Conservation (phyloP, 2,888 invertebrate genomes). For the Orthosia incerta region DNA sequence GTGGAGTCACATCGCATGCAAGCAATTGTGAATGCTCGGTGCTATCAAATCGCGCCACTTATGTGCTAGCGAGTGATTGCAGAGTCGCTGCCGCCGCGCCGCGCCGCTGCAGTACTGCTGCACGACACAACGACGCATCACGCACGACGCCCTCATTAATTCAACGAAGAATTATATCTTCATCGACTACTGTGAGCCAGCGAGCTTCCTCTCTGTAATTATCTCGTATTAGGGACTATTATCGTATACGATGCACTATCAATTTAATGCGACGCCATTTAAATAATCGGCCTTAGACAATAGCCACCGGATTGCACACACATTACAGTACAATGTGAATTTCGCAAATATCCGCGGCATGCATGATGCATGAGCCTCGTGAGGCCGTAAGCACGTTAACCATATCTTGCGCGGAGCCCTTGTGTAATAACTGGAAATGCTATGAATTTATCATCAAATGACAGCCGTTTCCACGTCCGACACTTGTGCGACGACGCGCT, state of each 20-base stretch:
- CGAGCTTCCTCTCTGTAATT: constrained; percentile 83
- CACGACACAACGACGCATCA: constrained; percentile 77
- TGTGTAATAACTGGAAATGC: constrained; percentile 71
- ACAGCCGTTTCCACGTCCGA: constrained; percentile 58
- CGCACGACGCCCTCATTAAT: constrained; percentile 81
- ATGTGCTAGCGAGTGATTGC: constrained; percentile 52
- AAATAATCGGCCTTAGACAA: constrained; percentile 85
- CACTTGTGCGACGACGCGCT: constrained; percentile 40
- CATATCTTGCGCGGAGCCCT: constrained; percentile 67
- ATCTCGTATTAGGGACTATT: constrained; percentile 85
- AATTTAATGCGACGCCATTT: constrained; percentile 84
- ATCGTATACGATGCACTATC: constrained; percentile 82
- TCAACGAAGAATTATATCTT: constrained; percentile 85
- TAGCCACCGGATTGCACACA: constrained; percentile 76
- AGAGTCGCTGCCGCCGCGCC: constrained; percentile 47
- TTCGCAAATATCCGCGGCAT: constrained; percentile 77
- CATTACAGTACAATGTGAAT: constrained; percentile 72
- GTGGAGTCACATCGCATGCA: constrained; percentile 67
- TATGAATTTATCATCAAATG: constrained; percentile 73
- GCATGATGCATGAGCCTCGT: constrained; percentile 75
- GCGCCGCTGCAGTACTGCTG: constrained; percentile 38
- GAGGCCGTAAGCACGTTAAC: constrained; percentile 65
- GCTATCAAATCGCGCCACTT: constrained; percentile 64
- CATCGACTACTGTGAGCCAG: constrained; percentile 80
- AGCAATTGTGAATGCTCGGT: constrained; percentile 67